Evolutionary conservation across 2,797 vertebrate genomes (phyloP).

Genomic region (Fratercula arctica): DNA sequence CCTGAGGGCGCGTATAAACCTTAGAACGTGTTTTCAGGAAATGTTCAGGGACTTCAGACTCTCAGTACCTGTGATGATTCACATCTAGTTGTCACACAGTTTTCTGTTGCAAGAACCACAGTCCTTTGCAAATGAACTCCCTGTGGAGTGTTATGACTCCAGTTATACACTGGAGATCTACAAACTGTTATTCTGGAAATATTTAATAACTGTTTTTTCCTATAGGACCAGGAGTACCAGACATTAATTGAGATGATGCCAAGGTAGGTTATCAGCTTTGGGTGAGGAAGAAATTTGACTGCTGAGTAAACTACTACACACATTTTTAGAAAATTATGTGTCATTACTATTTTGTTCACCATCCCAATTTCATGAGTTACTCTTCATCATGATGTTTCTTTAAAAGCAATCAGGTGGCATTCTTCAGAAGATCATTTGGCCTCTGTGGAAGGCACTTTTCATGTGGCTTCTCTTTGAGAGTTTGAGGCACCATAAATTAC

Average conservation of each 20-base stretch:
- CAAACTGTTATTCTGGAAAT: not conserved
- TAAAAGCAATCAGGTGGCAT: not conserved
- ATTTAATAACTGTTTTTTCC: not conserved
- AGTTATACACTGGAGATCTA: not conserved
- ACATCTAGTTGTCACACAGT: fast-evolving
- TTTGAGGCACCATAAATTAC: not conserved
- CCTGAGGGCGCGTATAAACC: not conserved
- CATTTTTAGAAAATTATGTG: not conserved
- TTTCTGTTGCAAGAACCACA: not conserved
- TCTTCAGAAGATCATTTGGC: not conserved
- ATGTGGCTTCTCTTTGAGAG: not conserved
- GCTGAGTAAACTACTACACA: not conserved
- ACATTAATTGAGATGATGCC: not conserved
- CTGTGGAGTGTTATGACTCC: not conserved
- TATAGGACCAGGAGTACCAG: not conserved
- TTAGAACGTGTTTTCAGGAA: not conserved
- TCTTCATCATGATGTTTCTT: not conserved
- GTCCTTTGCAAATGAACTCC: not conserved
- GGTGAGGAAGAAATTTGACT: not conserved
- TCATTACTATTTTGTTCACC: not conserved
- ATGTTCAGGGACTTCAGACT: not conserved
- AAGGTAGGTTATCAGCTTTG: not conserved
- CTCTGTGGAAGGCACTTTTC: not conserved
- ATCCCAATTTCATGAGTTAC: not conserved
- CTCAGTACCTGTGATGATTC: not conserved